Percentiles rank a stretch among this genome's conserved stretches.
Conservation (phyloP, 2,888 invertebrate genomes). For the Synergus gifuensis region DNA sequence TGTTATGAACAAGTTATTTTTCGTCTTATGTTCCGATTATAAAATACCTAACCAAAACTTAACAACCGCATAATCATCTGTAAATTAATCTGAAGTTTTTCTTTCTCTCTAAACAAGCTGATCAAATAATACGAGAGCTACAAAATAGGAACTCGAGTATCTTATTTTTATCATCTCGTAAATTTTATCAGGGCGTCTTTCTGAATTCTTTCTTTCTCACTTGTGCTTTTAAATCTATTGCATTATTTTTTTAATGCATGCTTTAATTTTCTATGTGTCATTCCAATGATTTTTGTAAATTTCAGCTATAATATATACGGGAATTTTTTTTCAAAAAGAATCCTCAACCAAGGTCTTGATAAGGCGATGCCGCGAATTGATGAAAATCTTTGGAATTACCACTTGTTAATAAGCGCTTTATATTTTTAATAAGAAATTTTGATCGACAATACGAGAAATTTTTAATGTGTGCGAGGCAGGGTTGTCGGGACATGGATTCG, state of each 20-base stretch:
- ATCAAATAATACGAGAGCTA: background rate
- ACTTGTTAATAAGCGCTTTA: background rate
- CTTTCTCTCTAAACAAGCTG: background rate
- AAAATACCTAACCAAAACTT: background rate
- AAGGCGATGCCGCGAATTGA: background rate
- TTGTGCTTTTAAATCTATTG: constrained; percentile 16
- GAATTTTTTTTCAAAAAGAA: background rate
- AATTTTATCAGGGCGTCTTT: background rate
- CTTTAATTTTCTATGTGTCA: background rate
- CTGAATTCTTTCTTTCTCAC: background rate
- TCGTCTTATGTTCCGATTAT: background rate
- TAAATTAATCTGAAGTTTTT: background rate
- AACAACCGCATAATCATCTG: background rate
- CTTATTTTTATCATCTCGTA: background rate
- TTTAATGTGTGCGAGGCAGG: constrained; percentile 51
- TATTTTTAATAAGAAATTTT: constrained; percentile 14
- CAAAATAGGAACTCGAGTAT: background rate
- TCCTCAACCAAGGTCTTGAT: background rate
- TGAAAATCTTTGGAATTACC: background rate
- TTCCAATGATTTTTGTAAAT: background rate
- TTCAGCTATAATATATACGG: background rate
- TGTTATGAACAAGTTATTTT: background rate
- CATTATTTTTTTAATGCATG: constrained; percentile 11
- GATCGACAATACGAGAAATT: constrained; percentile 48
- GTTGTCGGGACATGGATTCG: constrained; percentile 46